Percentiles rank a stretch among this genome's conserved stretches.
These are phyloP conservation scores for Intellagama lesueurii DNA, from an alignment of 2,797 vertebrate genomes.

Conservation along the genomic window DNA sequence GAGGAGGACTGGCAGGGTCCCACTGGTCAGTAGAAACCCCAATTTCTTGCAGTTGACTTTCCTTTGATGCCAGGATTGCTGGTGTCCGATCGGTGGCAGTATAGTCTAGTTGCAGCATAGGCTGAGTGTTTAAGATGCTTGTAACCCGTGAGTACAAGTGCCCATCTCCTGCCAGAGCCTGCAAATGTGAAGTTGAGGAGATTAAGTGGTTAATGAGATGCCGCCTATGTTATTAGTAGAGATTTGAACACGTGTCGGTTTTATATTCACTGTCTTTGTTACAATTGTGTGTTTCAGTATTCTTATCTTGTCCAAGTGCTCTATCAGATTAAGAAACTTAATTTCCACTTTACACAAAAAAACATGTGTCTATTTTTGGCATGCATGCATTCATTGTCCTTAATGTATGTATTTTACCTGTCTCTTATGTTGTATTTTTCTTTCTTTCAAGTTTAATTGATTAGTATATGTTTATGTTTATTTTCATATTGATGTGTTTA, in stretches of 20 bases:
- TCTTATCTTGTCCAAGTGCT: neutral
- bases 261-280: neutral
- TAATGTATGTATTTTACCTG: no score
- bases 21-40: slow-evolving; percentile 80
- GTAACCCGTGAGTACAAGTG: slow-evolving; percentile 85
- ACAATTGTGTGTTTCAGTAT: neutral
- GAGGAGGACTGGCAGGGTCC: slow-evolving; percentile 83
- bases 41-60: slow-evolving; percentile 79
- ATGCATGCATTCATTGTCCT: neutral
- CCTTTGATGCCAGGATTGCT: slow-evolving; percentile 77
- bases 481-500: no score
- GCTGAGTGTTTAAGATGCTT: slow-evolving; percentile 86
- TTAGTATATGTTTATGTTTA: neutral
- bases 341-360: neutral
- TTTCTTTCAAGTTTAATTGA: no score
- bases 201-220: slow-evolving; percentile 18
- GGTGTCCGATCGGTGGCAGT: slow-evolving; percentile 80
- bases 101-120: slow-evolving; percentile 88
- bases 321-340: neutral
- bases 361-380: neutral
- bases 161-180: slow-evolving; percentile 89
- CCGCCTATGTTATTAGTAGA: neutral
- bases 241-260: neutral
- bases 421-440: neutral
- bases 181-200: slow-evolving; percentile 15